These are phyloP conservation scores for Nesoenas mayeri DNA, from an alignment of 2,113 vertebrate genomes.

Conservation along the genomic window DNA sequence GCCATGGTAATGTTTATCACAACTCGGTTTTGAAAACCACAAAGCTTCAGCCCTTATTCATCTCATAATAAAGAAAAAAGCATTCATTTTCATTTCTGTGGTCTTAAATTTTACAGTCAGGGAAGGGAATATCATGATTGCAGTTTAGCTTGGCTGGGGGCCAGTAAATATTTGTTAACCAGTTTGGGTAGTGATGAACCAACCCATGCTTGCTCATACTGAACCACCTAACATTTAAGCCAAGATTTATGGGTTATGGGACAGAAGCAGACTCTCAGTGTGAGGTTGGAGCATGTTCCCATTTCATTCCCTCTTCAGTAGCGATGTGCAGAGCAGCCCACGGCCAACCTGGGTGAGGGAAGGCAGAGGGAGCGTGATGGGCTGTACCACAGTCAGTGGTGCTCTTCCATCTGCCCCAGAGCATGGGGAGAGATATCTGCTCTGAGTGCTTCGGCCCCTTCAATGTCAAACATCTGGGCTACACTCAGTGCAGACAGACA, in stretches of 20 bases:
- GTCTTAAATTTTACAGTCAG: background rate
- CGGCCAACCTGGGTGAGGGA: accelerated
- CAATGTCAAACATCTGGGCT: background rate
- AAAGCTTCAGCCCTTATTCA: background rate
- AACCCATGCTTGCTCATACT: background rate
- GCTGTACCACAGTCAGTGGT: no score
- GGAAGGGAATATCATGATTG: background rate
- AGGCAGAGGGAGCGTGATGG: background rate
- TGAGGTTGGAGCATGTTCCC: background rate
- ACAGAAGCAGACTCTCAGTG: background rate
- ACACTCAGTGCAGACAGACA: background rate
- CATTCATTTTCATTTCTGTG: background rate
- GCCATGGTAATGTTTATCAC: background rate
- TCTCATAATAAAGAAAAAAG: background rate
- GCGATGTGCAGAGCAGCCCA: background rate
- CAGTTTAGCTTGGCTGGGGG: background rate
- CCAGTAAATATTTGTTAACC: background rate
- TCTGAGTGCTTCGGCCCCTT: background rate
- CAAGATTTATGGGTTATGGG: background rate
- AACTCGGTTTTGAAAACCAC: background rate
- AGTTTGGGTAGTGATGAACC: background rate
- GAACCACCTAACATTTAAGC: background rate
- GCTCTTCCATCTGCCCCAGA: background rate
- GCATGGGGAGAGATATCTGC: accelerated
- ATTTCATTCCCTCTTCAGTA: background rate